A percentile compares a stretch with the other conserved stretches of the same genome.
Conservation (phyloP, 2,888 invertebrate species). For the Chrysolina americana region DNA sequence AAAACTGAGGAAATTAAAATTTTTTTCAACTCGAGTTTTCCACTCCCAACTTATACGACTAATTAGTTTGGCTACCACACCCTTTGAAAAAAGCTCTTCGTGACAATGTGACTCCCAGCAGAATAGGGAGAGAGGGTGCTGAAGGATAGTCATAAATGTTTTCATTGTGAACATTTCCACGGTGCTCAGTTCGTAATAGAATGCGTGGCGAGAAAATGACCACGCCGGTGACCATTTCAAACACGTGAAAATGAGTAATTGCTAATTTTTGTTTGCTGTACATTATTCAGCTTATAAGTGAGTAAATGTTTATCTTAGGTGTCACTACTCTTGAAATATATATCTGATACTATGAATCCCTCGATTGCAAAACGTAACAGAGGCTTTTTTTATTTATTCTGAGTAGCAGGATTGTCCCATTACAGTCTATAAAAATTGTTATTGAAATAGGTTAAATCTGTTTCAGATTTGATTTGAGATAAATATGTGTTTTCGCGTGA, state of each 20-base stretch:
- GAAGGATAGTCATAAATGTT: background rate
- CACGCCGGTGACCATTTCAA: background rate
- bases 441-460: too few species aligned
- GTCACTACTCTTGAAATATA: background rate
- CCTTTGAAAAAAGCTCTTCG: slow-evolving; percentile 3
- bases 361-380: too few species aligned
- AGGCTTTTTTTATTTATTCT: too few species aligned
- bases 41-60: background rate
- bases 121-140: background rate
- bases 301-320: background rate
- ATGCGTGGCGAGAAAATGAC: background rate
- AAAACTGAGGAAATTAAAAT: too few species aligned
- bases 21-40: too few species aligned
- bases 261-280: background rate
- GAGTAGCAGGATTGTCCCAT: too few species aligned
- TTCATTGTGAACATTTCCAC: slow-evolving; percentile 5
- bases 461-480: too few species aligned
- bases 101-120: slow-evolving; percentile 2
- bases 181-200: background rate
- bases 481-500: too few species aligned
- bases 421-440: too few species aligned
- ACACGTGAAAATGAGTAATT: background rate
- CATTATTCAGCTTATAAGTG: background rate
- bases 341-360: too few species aligned
- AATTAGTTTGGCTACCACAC: background rate